Percentiles rank a stretch among this genome's conserved stretches.
Conservation (phyloP, 2,888 invertebrate genomes). For the Epirrita christyi region DNA sequence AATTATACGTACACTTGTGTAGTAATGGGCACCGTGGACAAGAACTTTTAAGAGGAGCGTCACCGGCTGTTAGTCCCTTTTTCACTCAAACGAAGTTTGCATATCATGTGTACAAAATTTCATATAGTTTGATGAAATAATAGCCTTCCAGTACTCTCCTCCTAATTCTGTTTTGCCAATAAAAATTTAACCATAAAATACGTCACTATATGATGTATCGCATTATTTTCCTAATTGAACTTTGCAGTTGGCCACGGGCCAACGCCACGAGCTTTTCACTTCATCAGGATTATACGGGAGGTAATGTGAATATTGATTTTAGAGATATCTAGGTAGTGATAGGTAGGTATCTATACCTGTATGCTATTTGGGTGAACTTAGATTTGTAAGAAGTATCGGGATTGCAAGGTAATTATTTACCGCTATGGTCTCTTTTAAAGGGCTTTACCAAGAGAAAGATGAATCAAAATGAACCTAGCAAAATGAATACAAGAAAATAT, state of each 20-base stretch:
- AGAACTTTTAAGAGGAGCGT: no score
- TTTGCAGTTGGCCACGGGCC: constrained; percentile 51
- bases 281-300: constrained; percentile 60
- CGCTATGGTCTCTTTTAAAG: background rate
- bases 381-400: background rate
- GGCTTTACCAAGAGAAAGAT: no score
- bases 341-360: no score
- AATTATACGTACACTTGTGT: constrained; percentile 1
- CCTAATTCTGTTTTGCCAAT: no score
- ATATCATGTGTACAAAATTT: no score
- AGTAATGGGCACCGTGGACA: no score
- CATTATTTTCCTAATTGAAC: constrained; percentile 70
- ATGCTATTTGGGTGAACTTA: background rate
- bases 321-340: background rate
- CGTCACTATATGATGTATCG: constrained; percentile 30
- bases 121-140: no score
- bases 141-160: no score
- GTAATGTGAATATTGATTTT: constrained; percentile 49
- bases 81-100: no score
- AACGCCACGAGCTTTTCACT: constrained; percentile 62
- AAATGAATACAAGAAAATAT: no score
- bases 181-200: background rate
- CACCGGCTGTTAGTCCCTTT: no score
- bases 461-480: no score
- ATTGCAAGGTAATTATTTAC: background rate